These are phyloP conservation scores for Pardalotus punctatus DNA, from an alignment of 2,113 vertebrate genomes.

Conservation along the genomic window DNA sequence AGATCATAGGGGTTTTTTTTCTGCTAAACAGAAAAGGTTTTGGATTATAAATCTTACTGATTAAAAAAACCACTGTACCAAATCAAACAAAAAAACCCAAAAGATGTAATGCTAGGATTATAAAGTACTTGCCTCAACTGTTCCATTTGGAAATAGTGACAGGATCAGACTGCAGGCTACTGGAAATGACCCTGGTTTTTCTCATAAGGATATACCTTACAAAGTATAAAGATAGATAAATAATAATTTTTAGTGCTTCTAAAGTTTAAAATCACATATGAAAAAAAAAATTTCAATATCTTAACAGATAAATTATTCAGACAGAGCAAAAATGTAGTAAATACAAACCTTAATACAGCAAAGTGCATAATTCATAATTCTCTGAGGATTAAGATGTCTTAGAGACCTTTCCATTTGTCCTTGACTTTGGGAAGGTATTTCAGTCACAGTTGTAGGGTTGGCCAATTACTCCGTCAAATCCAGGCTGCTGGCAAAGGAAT, in stretches of 20 bases:
- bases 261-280: background rate
- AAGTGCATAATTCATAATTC: background rate
- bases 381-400: background rate
- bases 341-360: background rate
- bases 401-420: background rate
- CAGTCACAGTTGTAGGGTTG: background rate
- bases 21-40: background rate
- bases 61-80: background rate
- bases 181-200: background rate
- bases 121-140: background rate
- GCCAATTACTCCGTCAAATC: background rate
- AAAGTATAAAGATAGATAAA: background rate
- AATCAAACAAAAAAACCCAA: background rate
- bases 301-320: background rate
- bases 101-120: background rate
- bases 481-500: background rate
- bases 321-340: background rate
- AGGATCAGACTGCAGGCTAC: background rate
- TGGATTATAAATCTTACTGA: background rate
- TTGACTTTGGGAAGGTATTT: background rate
- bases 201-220: background rate
- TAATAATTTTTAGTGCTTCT: background rate
- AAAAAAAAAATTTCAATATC: background rate
- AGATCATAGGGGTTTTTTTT: rapidly evolving
- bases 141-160: background rate